Evolutionary conservation across 2,797 vertebrate genomes (phyloP), one percentile per base, ranked within the genome.

Genomic region (Hydrocynus forskahlii): DNA sequence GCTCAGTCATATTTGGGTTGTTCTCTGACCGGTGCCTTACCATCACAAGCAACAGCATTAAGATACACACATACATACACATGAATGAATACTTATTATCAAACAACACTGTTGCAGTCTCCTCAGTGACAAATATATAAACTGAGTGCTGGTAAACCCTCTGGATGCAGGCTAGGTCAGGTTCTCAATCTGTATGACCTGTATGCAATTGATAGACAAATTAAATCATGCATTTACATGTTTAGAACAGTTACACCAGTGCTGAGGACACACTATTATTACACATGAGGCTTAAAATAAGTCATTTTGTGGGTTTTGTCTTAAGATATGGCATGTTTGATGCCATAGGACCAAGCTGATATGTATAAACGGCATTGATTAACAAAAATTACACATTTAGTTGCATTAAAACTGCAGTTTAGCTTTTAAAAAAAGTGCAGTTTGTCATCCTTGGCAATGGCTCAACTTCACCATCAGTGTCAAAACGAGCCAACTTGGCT

Each of bases 1-100:
- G 81, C 67, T 79, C 52, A 19, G 80, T 78, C 71, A 76, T 79
- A 76, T 85, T 79, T 76, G 76, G 72, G 85, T 74, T 74, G 83
- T 71, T 83, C 62, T 21, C 38, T 54, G 25, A 75, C 50, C 80
- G 57, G 43, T 59, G n/a, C 23, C 23, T 59, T 60, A 17, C 25
- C 19, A 64, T 43, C 14, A 12, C 25, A n/a, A 19, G 19, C 17
- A 16, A n/a, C 35, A 35, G 7, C 35, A 40, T 17, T 2, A 12
- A 0, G 5, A 62, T 13, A 62, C 13, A 5, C 25, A 29, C 16
- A n/a, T n/a, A 21, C 19, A 21, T 29, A 19, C 29, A 74, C 54
- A 40, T 0, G 7, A 17, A 73, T 29, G 0, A 68, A 21, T n/a
- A n/a, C 10, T 35, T 25, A 13, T n/a, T 40, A 2, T 0, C 0